Conservation (phyloP, 2,797 vertebrate species). For the Centroberyx gerrardi region DNA sequence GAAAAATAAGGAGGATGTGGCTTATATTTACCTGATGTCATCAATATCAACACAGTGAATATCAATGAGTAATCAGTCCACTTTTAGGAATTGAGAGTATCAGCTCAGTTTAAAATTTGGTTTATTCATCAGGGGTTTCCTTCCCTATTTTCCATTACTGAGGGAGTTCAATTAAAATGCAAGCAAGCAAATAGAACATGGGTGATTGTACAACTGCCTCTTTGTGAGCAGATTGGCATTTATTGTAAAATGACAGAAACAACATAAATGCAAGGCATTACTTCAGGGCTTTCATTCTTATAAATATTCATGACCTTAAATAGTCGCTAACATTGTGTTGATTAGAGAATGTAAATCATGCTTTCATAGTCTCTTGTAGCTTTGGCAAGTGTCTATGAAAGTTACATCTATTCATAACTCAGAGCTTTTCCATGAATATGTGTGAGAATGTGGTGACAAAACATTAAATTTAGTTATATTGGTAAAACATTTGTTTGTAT, state of each 20-base stretch:
- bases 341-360: constrained; percentile 64
- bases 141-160: constrained; percentile 31
- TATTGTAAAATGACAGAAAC: constrained; percentile 68
- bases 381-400: constrained; percentile 55
- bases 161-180: constrained; percentile 50
- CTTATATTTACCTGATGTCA: too few species aligned
- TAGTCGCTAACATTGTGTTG: constrained; percentile 53
- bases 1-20: too few species aligned
- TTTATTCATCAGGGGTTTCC: constrained; percentile 8
- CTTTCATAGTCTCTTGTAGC: constrained; percentile 44
- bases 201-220: constrained; percentile 27
- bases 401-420: constrained; percentile 48
- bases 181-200: constrained; percentile 40
- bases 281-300: constrained; percentile 61
- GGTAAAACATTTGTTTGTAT: constrained; percentile 28
- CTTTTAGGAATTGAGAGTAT: not conserved
- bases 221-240: constrained; percentile 66
- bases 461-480: not conserved
- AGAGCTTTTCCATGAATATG: constrained; percentile 27
- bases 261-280: constrained; percentile 73
- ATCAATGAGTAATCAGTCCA: not conserved
- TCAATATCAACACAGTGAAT: not conserved
- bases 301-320: constrained; percentile 81
- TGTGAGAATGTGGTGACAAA: constrained; percentile 8
- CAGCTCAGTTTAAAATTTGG: constrained; percentile 3